phyloP scores from a whole-genome alignment of 2,113 vertebrate species.

The Chloebia gouldiae region DNA sequence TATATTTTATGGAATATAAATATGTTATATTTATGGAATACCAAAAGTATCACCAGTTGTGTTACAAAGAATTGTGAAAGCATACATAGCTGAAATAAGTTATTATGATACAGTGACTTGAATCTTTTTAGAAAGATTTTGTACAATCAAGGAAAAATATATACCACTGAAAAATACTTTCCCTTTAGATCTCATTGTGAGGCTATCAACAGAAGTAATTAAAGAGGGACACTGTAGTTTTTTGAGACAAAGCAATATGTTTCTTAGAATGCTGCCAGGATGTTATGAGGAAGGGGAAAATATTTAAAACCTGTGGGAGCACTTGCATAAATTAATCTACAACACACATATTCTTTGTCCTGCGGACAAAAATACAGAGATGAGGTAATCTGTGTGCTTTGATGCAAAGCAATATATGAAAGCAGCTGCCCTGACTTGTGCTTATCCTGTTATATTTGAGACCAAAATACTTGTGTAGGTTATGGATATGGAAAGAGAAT shows the following conservation, averaged over 20 bases:
- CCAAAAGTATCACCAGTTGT: neutral
- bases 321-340: neutral
- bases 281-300: neutral
- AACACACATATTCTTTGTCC: neutral
- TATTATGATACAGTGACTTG: neutral
- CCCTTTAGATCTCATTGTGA: neutral
- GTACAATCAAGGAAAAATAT: neutral
- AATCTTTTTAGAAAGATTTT: neutral
- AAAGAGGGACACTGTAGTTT: neutral
- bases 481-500: neutral
- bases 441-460: neutral
- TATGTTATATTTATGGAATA: neutral
- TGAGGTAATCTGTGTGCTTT: neutral
- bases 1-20: neutral
- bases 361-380: neutral
- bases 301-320: neutral
- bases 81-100: neutral
- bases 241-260: neutral
- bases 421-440: neutral
- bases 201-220: neutral
- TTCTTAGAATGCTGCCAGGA: neutral
- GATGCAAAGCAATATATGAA: neutral
- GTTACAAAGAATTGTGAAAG: neutral
- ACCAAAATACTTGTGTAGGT: neutral
- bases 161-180: neutral